Percentiles rank a stretch among this genome's conserved stretches.
phyloP scores from a whole-genome alignment of 2,888 invertebrate genomes.

The Rhagonycha lutea region DNA sequence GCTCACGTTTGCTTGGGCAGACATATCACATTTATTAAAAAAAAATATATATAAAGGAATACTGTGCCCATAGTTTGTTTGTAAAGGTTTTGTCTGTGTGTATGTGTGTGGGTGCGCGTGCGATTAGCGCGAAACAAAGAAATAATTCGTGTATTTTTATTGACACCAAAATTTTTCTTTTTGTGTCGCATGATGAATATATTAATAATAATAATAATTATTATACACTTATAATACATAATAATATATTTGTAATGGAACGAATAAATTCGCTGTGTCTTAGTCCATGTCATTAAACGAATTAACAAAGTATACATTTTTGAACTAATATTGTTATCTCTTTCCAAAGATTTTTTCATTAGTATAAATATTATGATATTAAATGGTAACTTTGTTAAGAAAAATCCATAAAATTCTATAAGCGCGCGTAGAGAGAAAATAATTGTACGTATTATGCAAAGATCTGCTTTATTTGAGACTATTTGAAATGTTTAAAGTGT shows the following conservation, averaged over 20 bases:
- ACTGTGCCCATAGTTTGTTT: not conserved
- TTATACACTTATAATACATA: conserved; percentile 20
- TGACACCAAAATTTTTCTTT: conserved; percentile 43
- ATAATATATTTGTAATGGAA: conserved; percentile 39
- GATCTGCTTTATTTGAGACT: not conserved
- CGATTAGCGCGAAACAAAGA: not conserved
- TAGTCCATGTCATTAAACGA: conserved; percentile 58
- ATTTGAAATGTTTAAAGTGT: not conserved
- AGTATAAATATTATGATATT: conserved; percentile 51
- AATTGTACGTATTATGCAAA: not conserved
- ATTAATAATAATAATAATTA: conserved; percentile 35
- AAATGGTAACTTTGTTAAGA: not conserved
- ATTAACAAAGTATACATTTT: conserved; percentile 56
- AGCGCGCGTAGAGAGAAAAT: not conserved
- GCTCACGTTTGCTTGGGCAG: conserved; percentile 37
- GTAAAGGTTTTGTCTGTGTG: not conserved
- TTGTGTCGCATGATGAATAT: conserved; percentile 40
- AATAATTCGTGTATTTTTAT: conserved; percentile 34
- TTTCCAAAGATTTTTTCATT: conserved; percentile 57
- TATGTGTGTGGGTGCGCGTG: not conserved
- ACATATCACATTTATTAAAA: conserved; percentile 36
- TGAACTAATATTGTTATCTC: conserved; percentile 56
- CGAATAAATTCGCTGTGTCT: conserved; percentile 58
- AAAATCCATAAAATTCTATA: not conserved
- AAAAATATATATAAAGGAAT: not conserved